A percentile compares a stretch with the other conserved stretches of the same genome.
Evolutionary conservation across 2,113 vertebrate genomes (phyloP).

Genomic region (Gymnarchus niloticus): DNA sequence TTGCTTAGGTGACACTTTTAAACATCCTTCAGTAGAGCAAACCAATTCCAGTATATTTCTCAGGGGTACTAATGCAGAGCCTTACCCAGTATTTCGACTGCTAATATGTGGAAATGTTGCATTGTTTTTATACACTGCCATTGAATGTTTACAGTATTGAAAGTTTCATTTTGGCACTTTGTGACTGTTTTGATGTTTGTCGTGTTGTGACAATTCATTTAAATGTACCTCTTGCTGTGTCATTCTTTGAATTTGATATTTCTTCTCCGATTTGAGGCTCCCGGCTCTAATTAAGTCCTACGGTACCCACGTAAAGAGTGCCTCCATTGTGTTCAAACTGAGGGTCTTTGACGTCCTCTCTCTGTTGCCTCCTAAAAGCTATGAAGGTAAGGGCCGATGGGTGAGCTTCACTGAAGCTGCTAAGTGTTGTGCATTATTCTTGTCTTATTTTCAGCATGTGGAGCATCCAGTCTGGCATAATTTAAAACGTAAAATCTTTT

Average conservation of each 20-base stretch:
- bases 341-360: conserved; percentile 82
- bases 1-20: not conserved
- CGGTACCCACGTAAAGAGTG: conserved; percentile 67
- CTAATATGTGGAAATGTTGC: not conserved
- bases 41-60: not conserved
- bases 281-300: conserved; percentile 74
- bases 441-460: too few species aligned
- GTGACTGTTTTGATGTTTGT: not conserved
- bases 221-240: too few species aligned
- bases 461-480: too few species aligned
- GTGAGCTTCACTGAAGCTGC: not conserved
- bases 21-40: not conserved
- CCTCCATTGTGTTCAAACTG: conserved; percentile 70
- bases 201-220: too few species aligned
- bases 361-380: conserved; percentile 76
- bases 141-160: too few species aligned
- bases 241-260: not conserved
- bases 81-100: not conserved
- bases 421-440: not conserved
- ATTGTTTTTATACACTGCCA: not conserved
- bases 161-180: not conserved
- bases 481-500: too few species aligned
- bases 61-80: not conserved
- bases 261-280: conserved; percentile 58
- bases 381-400: conserved; percentile 68